Conservation (phyloP, 1,140 invertebrate genomes). For the Drosophila nikananu region DNA sequence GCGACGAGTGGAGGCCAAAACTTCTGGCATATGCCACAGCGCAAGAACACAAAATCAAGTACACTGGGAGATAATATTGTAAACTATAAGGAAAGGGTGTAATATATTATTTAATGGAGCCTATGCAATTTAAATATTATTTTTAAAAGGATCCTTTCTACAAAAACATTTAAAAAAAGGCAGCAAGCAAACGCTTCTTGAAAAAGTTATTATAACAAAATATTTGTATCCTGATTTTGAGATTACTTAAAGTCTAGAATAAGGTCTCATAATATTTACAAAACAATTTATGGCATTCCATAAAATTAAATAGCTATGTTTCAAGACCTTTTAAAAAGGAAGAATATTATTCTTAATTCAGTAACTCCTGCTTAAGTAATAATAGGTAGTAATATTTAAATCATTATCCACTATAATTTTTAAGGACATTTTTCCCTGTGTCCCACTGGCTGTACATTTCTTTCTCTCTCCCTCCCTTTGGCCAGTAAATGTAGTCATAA, state of each 20-base stretch:
- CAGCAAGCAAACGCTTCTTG: no score
- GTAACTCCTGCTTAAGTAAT: not conserved
- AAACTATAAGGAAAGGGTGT: not conserved
- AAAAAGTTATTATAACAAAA: no score
- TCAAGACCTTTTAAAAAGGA: rapidly evolving
- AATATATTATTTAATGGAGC: no score
- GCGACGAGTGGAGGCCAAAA: conserved; percentile 36
- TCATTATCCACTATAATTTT: no score
- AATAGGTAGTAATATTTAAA: not conserved
- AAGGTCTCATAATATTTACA: not conserved
- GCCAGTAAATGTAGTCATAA: conserved; percentile 72
- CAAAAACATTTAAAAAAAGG: no score
- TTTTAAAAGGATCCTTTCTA: no score
- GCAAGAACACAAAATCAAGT: conserved; percentile 51
- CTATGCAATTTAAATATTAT: no score
- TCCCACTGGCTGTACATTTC: conserved; percentile 2
- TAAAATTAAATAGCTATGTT: not conserved
- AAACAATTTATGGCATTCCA: not conserved
- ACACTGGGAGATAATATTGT: not conserved
- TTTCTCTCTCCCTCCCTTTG: conserved; percentile 14
- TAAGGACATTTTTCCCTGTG: conserved; percentile 2
- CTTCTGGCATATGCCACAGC: conserved; percentile 70
- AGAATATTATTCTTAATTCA: not conserved
- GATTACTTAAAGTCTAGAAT: not conserved
- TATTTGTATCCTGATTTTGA: no score